These are phyloP conservation scores for Eidolon helvum DNA, from an alignment of 2,113 vertebrate genomes.

Conservation along the genomic window DNA sequence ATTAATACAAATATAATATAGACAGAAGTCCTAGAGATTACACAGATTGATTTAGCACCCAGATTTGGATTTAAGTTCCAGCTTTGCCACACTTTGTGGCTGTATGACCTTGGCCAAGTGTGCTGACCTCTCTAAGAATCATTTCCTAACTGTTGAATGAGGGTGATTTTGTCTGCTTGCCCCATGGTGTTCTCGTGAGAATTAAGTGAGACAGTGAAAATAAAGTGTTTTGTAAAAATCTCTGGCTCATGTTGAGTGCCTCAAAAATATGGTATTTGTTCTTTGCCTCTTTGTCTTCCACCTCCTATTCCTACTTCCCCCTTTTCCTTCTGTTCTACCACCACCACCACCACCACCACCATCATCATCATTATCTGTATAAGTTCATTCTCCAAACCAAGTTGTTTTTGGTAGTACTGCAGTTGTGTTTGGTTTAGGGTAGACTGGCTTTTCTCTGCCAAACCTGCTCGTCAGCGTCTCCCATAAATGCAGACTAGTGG, in stretches of 20 bases:
- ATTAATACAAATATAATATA: neutral
- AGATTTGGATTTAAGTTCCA: neutral
- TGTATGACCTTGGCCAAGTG: neutral
- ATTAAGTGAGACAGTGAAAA: neutral
- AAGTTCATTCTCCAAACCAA: neutral
- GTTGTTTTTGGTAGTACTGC: neutral
- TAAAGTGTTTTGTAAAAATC: neutral
- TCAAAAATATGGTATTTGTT: neutral
- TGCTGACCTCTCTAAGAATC: neutral
- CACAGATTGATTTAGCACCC: neutral
- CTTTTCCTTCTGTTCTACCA: neutral
- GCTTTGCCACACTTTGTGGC: neutral
- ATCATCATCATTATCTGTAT: accelerated
- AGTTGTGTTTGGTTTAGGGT: neutral
- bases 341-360: accelerated
- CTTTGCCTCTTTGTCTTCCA: neutral
- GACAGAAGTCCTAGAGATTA: neutral
- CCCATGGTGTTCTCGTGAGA: neutral
- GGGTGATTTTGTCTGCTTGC: neutral
- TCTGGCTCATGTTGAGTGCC: neutral
- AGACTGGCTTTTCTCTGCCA: neutral
- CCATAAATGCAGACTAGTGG: neutral
- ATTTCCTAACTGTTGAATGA: neutral
- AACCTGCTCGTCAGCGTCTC: neutral
- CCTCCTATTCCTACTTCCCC: neutral